Conservation (phyloP, 37 sponge, comb jelly and placozoan genomes). For the Trichoplax adhaerens region DNA sequence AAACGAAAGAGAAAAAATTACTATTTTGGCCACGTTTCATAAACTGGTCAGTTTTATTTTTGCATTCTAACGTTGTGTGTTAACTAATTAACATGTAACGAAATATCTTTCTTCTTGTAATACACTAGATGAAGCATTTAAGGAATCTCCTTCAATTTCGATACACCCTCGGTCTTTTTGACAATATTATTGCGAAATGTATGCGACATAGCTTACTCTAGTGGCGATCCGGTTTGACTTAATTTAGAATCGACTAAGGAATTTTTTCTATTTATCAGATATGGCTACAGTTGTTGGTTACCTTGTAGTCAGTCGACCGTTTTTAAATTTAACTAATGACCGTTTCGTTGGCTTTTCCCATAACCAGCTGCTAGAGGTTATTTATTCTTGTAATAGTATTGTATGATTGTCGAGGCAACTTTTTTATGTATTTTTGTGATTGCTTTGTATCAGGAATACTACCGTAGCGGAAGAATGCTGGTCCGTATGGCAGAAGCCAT, state of each 20-base stretch:
- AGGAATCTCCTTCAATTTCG: conserved; percentile 50
- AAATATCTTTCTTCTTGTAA: neutral
- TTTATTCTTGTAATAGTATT: too few species aligned
- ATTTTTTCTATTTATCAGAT: conserved; percentile 19
- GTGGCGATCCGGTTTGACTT: too few species aligned
- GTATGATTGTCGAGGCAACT: too few species aligned
- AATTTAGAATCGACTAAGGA: too few species aligned
- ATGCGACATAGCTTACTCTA: neutral
- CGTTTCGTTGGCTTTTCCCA: too few species aligned
- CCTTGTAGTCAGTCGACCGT: conserved; percentile 59
- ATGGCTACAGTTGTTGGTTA: conserved; percentile 77
- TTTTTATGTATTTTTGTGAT: too few species aligned
- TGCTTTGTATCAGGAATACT: conserved; percentile 14
- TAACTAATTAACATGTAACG: neutral
- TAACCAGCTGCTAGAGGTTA: too few species aligned
- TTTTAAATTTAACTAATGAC: conserved; percentile 34
- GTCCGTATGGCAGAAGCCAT: conserved; percentile 86
- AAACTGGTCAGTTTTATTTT: conserved; percentile 30
- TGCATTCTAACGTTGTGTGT: neutral
- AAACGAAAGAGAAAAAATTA: conserved; percentile 49
- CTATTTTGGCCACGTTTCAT: conserved; percentile 36
- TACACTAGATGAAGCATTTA: conserved; percentile 47
- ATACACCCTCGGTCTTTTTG: conserved; percentile 67
- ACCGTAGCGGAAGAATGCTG: conserved; percentile 68
- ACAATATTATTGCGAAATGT: conserved; percentile 82